Conservation (phyloP, 2,888 invertebrate genomes). For the Leucoma salicis region DNA sequence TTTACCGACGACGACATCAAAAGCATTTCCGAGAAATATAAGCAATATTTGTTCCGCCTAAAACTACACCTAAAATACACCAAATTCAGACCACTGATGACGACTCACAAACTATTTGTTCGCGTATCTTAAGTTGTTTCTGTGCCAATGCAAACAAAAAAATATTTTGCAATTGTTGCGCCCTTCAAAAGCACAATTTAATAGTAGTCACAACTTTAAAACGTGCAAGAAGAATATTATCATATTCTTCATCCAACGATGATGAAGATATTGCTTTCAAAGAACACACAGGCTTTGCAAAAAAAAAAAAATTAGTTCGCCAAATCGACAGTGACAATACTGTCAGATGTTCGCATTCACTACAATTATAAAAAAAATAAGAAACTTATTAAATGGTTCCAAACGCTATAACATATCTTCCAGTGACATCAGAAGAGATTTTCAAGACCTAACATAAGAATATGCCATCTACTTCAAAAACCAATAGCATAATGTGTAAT, state of each 20-base stretch:
- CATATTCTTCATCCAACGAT: background rate
- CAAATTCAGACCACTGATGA: background rate
- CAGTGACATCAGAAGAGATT: background rate
- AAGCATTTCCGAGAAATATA: background rate
- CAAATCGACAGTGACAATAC: background rate
- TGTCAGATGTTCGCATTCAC: background rate
- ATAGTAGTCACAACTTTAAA: background rate
- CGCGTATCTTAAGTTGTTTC: background rate
- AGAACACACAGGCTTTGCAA: background rate
- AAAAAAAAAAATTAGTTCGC: background rate
- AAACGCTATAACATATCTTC: background rate
- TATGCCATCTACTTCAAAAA: too few species aligned
- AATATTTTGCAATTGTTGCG: background rate
- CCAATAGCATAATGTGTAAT: too few species aligned
- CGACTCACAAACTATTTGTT: background rate
- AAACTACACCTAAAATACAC: background rate
- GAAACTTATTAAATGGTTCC: background rate
- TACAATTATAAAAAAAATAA: background rate
- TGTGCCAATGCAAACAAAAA: background rate
- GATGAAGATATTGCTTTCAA: background rate
- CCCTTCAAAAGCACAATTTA: background rate
- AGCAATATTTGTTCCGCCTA: background rate
- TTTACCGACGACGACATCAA: background rate
- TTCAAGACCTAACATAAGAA: too few species aligned
- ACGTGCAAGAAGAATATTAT: background rate